Conservation (phyloP, 2,888 invertebrate species). For the Epinotia bilunana region DNA sequence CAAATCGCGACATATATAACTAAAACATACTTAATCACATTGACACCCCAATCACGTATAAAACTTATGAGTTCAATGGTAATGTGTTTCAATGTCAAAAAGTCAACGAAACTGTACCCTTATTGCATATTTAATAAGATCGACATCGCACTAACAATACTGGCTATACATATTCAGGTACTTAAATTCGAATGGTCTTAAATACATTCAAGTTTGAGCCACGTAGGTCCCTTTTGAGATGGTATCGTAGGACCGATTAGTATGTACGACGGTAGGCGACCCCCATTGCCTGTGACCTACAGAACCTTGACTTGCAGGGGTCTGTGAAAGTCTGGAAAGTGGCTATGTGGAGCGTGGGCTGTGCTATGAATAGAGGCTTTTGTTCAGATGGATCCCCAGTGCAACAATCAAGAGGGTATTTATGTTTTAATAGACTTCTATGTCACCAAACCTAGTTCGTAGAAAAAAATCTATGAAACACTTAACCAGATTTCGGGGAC, state of each 20-base stretch:
- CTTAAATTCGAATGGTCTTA: constrained; percentile 5
- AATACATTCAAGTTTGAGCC: too few relatives aligned
- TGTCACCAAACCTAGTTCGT: too few relatives aligned
- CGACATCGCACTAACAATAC: background rate
- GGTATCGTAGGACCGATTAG: constrained; percentile 60
- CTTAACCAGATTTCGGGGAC: too few relatives aligned
- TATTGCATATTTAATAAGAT: constrained; percentile 13
- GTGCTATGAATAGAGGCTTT: constrained; percentile 6
- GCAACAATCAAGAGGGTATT: background rate
- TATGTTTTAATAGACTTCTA: background rate
- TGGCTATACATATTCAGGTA: background rate
- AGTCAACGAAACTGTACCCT: background rate
- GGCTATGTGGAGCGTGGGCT: constrained; percentile 31
- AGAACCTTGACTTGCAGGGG: constrained; percentile 71
- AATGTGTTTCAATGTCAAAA: background rate
- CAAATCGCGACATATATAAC: background rate
- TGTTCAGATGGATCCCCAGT: constrained; percentile 19
- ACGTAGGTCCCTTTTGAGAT: background rate
- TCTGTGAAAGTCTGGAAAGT: constrained; percentile 70
- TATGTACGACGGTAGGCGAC: constrained; percentile 68
- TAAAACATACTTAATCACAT: constrained; percentile 24
- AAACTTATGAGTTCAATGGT: constrained; percentile 23
- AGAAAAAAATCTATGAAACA: too few relatives aligned
- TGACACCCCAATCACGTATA: constrained; percentile 23
- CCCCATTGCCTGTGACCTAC: constrained; percentile 76